phyloP scores from a whole-genome alignment of 2,113 vertebrate species.

The Petrocephalus zakoni region DNA sequence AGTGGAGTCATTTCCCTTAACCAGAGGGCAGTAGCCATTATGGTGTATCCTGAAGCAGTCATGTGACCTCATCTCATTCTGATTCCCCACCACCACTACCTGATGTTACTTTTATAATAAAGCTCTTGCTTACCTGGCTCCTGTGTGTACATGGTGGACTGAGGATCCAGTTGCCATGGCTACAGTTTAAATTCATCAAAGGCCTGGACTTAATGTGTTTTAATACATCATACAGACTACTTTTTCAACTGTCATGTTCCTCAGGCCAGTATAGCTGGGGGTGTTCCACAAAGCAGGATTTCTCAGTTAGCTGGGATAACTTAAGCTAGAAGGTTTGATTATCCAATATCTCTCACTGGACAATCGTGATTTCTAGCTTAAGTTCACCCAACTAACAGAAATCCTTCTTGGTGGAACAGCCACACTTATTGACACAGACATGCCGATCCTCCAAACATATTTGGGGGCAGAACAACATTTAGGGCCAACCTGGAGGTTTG shows the following conservation, averaged over 20 bases:
- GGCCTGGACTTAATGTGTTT: not conserved
- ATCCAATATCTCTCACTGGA: too few relatives aligned
- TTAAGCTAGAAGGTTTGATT: too few relatives aligned
- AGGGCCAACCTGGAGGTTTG: not conserved
- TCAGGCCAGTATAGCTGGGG: not conserved
- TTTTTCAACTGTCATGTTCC: too few relatives aligned
- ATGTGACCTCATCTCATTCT: not conserved
- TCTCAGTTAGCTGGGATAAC: too few relatives aligned
- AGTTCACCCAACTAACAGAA: too few relatives aligned
- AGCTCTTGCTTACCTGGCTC: not conserved
- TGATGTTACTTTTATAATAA: not conserved
- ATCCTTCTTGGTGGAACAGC: not conserved
- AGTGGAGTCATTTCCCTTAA: not conserved
- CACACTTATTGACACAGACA: not conserved
- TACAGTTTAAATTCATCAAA: not conserved
- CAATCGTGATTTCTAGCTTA: too few relatives aligned
- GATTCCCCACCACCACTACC: not conserved
- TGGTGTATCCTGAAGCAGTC: not conserved
- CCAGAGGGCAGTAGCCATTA: not conserved
- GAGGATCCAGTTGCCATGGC: not conserved
- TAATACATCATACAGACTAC: not conserved
- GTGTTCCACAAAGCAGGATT: too few relatives aligned
- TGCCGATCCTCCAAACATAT: not conserved
- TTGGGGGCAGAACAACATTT: not conserved
- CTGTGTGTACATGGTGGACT: not conserved